Base-by-base conservation (phyloP, 2,797 vertebrate genomes). In the Lophotriccus pileatus region DNA sequence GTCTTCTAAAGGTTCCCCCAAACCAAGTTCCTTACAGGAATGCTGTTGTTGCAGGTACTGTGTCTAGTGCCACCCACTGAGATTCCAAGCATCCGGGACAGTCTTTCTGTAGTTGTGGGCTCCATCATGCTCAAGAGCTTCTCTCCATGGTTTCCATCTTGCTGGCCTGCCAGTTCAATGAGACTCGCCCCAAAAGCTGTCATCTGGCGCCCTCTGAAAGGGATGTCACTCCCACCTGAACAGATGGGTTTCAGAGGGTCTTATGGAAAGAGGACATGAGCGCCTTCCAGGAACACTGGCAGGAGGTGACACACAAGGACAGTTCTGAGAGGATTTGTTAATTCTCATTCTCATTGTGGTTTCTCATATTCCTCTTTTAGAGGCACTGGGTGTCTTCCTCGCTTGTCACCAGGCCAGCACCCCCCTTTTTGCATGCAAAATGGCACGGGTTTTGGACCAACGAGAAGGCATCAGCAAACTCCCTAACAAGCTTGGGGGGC, bases 131-230 rank as follows among this genome's bases (percentile, higher is more conserved):
- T 47, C 52, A 11, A 23, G 70, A 74, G 9, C 18, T 87, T 21
- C 72, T 77, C 17, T 73, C 43, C 39, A 7, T 5, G 30, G 24
- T 87, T 81, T 90, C 55, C 22, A 2, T 21, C 81, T 39, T 14
- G 4, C 56, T 68, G 69, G 34, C 22, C 52, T 49, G 59, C 8
- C 7, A 2, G 41, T 17, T 37, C 11, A 2, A 7, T 4, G 27
- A 2, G 2, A 7, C 24, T 64, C 25, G 5, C 47, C 46, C 41
- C 64, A 28, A 12, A 66, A 73, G 37, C 16, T 32, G 32, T 2
- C 14, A 0, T 5, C 3, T 0, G 7, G 7, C 0, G 25, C 13
- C 22, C 25, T 23, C 41, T 15, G 52, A 14, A 11, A 12, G 1
- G 19, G 44, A 7, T 12, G 36, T 21, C 13, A 1, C 12, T 50